phyloP scores from a whole-genome alignment of 2,888 invertebrate species.

The Papilio protenor region DNA sequence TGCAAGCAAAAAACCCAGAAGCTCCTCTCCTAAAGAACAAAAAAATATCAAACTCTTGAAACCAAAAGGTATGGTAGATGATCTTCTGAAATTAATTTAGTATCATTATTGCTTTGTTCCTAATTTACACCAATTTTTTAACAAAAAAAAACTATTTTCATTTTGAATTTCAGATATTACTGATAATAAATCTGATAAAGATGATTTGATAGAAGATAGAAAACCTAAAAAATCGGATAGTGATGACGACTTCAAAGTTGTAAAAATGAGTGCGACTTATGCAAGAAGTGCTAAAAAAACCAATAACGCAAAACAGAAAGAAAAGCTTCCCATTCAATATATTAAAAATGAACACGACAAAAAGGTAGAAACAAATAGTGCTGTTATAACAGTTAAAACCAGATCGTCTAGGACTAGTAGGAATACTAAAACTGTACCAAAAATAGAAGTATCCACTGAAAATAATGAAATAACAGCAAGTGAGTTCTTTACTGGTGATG shows the following conservation, averaged over 20 bases:
- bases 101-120: background rate
- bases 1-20: slow-evolving; percentile 49
- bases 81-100: slow-evolving; percentile 59
- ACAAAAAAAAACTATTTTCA: background rate
- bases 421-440: slow-evolving; percentile 43
- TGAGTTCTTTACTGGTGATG: slow-evolving; percentile 32
- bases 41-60: background rate
- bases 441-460: slow-evolving; percentile 36
- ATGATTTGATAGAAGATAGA: slow-evolving; percentile 72
- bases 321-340: background rate
- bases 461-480: slow-evolving; percentile 37
- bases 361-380: slow-evolving; percentile 8
- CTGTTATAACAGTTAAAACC: slow-evolving; percentile 3
- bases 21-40: slow-evolving; percentile 50
- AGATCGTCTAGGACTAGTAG: slow-evolving; percentile 32
- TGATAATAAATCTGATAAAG: slow-evolving; percentile 70
- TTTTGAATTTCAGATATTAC: slow-evolving; percentile 59
- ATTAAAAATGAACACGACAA: slow-evolving; percentile 22
- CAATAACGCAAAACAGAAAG: background rate
- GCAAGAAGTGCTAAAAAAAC: background rate
- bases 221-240: slow-evolving; percentile 60
- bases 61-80: slow-evolving; percentile 58
- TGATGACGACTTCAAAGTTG: slow-evolving; percentile 72
- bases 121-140: background rate
- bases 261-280: slow-evolving; percentile 57